phyloP scores from a whole-genome alignment of 1,140 invertebrate genomes.

The Delia radicum region DNA sequence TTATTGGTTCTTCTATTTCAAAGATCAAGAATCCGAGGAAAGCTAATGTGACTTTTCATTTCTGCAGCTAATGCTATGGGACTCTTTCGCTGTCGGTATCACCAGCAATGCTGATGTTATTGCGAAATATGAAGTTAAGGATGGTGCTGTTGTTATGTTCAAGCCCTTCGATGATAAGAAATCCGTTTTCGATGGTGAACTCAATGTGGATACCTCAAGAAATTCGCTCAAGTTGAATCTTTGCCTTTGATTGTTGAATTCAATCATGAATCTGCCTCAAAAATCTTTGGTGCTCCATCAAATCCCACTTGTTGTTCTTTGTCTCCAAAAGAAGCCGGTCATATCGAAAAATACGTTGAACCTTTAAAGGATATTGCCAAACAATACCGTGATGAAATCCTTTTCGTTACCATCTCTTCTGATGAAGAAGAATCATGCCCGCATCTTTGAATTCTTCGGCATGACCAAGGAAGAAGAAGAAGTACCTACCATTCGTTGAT shows the following conservation, averaged over 20 bases:
- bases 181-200: conserved; percentile 74
- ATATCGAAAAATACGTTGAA: conserved; percentile 78
- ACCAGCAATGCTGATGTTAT: conserved; percentile 75
- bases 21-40: conserved; percentile 74
- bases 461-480: conserved; percentile 93
- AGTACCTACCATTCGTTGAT: conserved; percentile 92
- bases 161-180: conserved; percentile 91
- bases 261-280: conserved; percentile 92
- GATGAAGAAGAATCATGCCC: conserved; percentile 93
- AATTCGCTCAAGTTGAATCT: conserved; percentile 83
- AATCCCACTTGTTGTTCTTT: conserved; percentile 94
- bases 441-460: conserved; percentile 99
- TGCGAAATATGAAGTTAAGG: conserved; percentile 49
- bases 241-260: conserved; percentile 96
- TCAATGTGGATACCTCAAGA: conserved; percentile 69
- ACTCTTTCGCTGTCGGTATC: conserved; percentile 90
- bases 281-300: conserved; percentile 99
- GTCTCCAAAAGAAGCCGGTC: conserved; percentile 84
- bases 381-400: conserved; percentile 85
- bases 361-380: conserved; percentile 78
- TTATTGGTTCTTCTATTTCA: conserved; percentile 97
- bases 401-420: conserved; percentile 96
- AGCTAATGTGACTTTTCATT: conserved; percentile 87
- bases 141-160: conserved; percentile 52
- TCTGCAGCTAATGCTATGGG: conserved; percentile 74